These are phyloP conservation scores for Synergus japonicus DNA, from an alignment of 2,888 invertebrate genomes.

Conservation along the genomic window DNA sequence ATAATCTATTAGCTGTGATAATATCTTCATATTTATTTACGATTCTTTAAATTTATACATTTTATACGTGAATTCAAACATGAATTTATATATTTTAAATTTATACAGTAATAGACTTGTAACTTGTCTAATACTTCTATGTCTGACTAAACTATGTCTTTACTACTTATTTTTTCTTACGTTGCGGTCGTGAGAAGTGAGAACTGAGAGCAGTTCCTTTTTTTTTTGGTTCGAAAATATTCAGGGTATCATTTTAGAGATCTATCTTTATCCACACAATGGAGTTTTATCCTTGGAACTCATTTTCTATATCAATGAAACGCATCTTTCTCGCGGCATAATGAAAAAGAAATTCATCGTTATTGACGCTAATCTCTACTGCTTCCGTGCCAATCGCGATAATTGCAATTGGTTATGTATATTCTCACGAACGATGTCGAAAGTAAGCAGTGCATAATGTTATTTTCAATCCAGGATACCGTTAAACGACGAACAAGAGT, in stretches of 20 bases:
- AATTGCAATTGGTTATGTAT: conserved; percentile 62
- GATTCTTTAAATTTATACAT: not conserved
- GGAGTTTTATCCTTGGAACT: not conserved
- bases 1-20: not conserved
- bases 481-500: conserved; percentile 57
- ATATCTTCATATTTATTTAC: not conserved
- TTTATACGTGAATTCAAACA: too few relatives aligned
- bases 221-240: too few relatives aligned
- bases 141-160: conserved; percentile 11
- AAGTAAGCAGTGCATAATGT: conserved; percentile 59
- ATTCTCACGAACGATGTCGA: conserved; percentile 62
- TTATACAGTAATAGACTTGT: not conserved
- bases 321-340: conserved; percentile 45
- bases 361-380: conserved; percentile 61
- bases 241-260: not conserved
- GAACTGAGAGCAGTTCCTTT: too few relatives aligned
- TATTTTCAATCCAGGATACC: conserved; percentile 61
- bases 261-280: not conserved
- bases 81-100: not conserved
- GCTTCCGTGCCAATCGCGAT: conserved; percentile 58
- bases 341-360: conserved; percentile 53
- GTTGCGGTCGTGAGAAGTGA: not conserved
- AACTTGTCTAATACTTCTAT: not conserved
- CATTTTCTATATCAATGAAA: not conserved
- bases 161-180: conserved; percentile 32